Percentiles rank a stretch among this genome's conserved stretches.
Evolutionary conservation across 2,888 invertebrate species (phyloP).

Genomic region (Ypsolopha scabrella): DNA sequence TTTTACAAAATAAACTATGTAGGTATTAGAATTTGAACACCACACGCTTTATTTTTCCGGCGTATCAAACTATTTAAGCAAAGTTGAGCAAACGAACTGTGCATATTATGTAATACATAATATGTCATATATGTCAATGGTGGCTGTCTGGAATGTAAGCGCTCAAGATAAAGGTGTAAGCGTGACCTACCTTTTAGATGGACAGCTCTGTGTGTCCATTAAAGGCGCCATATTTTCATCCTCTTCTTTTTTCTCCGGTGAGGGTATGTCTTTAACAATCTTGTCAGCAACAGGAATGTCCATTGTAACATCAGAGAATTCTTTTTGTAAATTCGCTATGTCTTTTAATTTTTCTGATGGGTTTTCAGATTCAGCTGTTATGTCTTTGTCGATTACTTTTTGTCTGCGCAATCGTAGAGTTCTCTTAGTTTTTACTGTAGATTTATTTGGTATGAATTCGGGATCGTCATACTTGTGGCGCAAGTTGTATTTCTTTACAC

Average conservation of each 20-base stretch:
- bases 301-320: conserved; percentile 50
- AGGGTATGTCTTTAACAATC: conserved; percentile 36
- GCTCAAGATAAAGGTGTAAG: neutral
- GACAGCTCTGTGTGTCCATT: conserved; percentile 44
- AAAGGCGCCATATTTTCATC: conserved; percentile 40
- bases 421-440: conserved; percentile 20
- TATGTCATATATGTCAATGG: too few relatives aligned
- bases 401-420: conserved; percentile 35
- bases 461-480: conserved; percentile 22
- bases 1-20: too few relatives aligned
- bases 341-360: conserved; percentile 33
- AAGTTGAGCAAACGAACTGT: too few relatives aligned
- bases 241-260: conserved; percentile 35
- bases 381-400: conserved; percentile 21
- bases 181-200: conserved; percentile 43
- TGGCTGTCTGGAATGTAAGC: too few relatives aligned
- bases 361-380: conserved; percentile 14
- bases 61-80: too few relatives aligned
- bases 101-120: too few relatives aligned
- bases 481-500: conserved; percentile 34
- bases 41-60: too few relatives aligned
- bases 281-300: conserved; percentile 35
- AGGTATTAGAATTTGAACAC: too few relatives aligned
- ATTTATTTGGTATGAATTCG: conserved; percentile 18
- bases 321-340: conserved; percentile 44